Conservation (phyloP, 2,113 vertebrate species). For the Caranx melampygus region DNA sequence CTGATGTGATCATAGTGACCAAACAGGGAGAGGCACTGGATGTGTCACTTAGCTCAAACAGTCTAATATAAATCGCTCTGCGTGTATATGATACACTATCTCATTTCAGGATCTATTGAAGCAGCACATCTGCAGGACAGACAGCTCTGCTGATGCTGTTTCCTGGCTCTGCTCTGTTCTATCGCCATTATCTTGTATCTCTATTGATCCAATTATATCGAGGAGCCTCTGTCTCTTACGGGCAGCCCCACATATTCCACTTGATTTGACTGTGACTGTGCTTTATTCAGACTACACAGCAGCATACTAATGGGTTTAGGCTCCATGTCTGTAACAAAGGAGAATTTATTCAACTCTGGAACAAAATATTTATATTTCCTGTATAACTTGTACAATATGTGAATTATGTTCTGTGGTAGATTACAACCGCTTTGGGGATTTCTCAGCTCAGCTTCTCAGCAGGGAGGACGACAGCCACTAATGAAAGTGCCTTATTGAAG, state of each 20-base stretch:
- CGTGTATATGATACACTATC: neutral
- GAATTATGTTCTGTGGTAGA: neutral
- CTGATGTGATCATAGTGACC: neutral
- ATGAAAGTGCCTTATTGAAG: neutral
- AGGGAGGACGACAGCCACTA: neutral
- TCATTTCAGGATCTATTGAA: constrained; percentile 10
- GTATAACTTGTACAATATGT: neutral
- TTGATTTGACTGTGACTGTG: neutral
- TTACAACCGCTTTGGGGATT: neutral
- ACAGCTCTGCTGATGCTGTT: constrained; percentile 2
- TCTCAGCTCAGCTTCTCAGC: neutral
- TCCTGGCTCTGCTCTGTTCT: constrained; percentile 20
- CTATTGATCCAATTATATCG: constrained; percentile 33
- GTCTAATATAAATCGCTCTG: neutral
- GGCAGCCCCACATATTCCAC: neutral
- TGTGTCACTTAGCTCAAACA: neutral
- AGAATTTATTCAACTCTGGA: neutral
- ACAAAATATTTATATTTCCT: neutral
- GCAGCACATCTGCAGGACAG: neutral
- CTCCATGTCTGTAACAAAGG: neutral
- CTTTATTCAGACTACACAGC: neutral
- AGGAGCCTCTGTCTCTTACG: neutral
- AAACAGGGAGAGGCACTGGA: neutral
- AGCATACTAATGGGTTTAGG: neutral
- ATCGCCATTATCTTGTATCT: constrained; percentile 20